Evolutionary conservation across 2,113 vertebrate species (phyloP), one percentile per base, ranked within the genome.

Genomic region (Osmerus eperlanus): DNA sequence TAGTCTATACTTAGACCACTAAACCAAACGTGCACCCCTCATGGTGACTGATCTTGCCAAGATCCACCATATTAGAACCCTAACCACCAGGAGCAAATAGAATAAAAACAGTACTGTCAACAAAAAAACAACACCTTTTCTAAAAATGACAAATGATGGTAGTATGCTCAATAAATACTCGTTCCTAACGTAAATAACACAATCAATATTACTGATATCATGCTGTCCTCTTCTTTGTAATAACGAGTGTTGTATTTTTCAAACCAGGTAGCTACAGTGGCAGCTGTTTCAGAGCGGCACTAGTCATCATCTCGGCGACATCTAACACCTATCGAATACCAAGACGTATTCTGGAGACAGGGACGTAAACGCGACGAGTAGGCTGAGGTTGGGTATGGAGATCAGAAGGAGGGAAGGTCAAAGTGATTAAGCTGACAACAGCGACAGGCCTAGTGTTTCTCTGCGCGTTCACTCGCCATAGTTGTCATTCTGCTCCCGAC

Each of bases 371-470:
- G 56, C 59, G 71, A 84, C 81, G 78, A 87, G 86, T 86, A 82
- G 84, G 87, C 81, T 85, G 74, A 65, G 88, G 90, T 88, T 89
- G 91, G 90, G 91, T 92, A 89, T 91, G 90, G 86, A 90, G 91
- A 90, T 90, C 85, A 85, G 86, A 74, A 85, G 87, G 87, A 90
- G 88, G 87, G 90, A 91, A 89, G 91, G 91, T 92, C 90, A 91
- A 86, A 88, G 90, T 89, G 89, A 92, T 93, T 93, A 93, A 91
- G 88, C 84, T 83, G 88, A 89, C 88, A 85, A 89, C 91, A 90
- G 89, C 89, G 90, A 91, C 88, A 90, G 83, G 87, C 84, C 84
- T 74, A 85, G 84, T 88, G 85, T 89, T 89, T 78, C 83, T 83
- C 81, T 73, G 85, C 86, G 86, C 90, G 87, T 79, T 47, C 41